These are phyloP conservation scores for Catocala nupta DNA, from an alignment of 2,888 invertebrate genomes.

Conservation along the genomic window DNA sequence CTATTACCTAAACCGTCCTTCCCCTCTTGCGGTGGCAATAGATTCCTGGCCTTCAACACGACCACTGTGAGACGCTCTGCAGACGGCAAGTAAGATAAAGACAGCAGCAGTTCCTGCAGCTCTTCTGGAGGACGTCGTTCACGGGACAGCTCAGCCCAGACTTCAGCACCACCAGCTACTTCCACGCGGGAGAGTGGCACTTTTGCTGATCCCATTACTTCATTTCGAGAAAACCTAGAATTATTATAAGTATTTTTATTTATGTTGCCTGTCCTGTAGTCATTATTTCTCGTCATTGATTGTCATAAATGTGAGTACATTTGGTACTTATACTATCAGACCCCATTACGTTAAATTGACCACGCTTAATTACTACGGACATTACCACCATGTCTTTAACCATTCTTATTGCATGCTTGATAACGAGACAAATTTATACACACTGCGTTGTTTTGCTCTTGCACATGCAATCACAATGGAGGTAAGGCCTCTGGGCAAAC, in stretches of 20 bases:
- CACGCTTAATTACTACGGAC: no score
- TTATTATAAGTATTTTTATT: neutral
- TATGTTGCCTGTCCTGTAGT: neutral
- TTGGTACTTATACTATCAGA: no score
- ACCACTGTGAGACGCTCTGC: slow-evolving; percentile 95
- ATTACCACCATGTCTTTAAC: no score
- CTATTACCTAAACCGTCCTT: slow-evolving; percentile 88
- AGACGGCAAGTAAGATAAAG: slow-evolving; percentile 95
- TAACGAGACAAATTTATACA: no score
- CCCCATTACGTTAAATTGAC: no score
- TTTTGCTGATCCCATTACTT: slow-evolving; percentile 94
- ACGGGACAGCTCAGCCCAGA: slow-evolving; percentile 95
- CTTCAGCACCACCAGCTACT: slow-evolving; percentile 92
- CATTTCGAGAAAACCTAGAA: slow-evolving; percentile 93
- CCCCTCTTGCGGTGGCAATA: slow-evolving; percentile 90
- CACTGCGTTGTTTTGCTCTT: no score
- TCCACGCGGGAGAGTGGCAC: slow-evolving; percentile 93
- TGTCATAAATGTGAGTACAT: no score
- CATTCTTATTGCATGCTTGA: no score
- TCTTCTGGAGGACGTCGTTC: slow-evolving; percentile 94
- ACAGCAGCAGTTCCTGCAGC: slow-evolving; percentile 93
- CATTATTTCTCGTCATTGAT: neutral
- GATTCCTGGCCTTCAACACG: slow-evolving; percentile 94
- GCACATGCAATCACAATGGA: no score
- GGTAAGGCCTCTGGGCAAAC: no score